Evolutionary conservation across 1,140 invertebrate species (phyloP).

Genomic region (Pseudomyrmex pallidus): DNA sequence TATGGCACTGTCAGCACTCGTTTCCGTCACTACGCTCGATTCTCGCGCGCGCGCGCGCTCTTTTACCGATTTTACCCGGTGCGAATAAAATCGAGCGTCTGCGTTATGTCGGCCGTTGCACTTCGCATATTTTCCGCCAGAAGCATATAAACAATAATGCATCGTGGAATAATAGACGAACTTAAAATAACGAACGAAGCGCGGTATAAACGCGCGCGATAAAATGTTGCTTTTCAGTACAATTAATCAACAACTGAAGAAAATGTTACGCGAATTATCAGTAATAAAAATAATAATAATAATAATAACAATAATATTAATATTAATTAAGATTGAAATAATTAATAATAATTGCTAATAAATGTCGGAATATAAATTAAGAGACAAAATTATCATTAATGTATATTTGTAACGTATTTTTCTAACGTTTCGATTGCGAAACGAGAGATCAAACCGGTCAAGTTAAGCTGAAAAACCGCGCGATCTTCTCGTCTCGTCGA

Average conservation of each 20-base stretch:
- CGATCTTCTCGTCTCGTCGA: not conserved
- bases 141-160: slow-evolving; percentile 48
- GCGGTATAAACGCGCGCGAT: slow-evolving; percentile 38
- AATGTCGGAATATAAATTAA: not conserved
- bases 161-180: slow-evolving; percentile 39
- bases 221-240: slow-evolving; percentile 1
- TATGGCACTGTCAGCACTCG: slow-evolving; percentile 61
- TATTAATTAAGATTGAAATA: not conserved
- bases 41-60: slow-evolving; percentile 36
- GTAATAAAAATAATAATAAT: not conserved
- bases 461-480: slow-evolving; percentile 26
- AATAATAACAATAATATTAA: not conserved
- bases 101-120: slow-evolving; percentile 43
- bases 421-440: too few species aligned
- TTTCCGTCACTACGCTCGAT: slow-evolving; percentile 54
- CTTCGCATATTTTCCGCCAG: slow-evolving; percentile 33
- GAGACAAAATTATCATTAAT: not conserved
- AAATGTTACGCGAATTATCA: not conserved
- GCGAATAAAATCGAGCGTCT: slow-evolving; percentile 43
- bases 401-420: too few species aligned
- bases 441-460: too few species aligned
- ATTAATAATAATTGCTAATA: not conserved
- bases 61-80: slow-evolving; percentile 25
- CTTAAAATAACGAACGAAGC: slow-evolving; percentile 50
- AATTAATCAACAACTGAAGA: slow-evolving; percentile 29